These are phyloP conservation scores for Fulica atra DNA, from an alignment of 2,113 vertebrate species.

Conservation along the genomic window DNA sequence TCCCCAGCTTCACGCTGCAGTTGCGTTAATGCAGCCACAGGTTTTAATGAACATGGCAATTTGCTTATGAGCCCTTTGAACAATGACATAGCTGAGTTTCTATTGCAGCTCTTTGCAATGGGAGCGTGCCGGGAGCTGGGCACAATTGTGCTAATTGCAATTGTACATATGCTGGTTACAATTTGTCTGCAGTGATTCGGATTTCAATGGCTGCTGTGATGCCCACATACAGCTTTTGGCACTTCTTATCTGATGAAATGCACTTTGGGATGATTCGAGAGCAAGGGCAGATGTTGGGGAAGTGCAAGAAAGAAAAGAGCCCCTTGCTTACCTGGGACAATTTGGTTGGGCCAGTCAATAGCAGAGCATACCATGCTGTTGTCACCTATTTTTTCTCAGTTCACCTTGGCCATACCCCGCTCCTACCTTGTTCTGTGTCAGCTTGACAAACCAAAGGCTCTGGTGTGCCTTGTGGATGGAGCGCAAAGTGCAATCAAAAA, in stretches of 20 bases:
- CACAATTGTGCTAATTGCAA: background rate
- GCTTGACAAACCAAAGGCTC: background rate
- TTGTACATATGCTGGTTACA: background rate
- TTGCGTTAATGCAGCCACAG: background rate
- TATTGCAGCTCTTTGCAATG: background rate
- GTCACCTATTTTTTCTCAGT: background rate
- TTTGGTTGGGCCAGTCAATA: background rate
- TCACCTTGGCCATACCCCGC: background rate
- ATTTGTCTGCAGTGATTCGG: accelerated
- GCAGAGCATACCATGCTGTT: background rate
- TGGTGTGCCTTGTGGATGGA: background rate
- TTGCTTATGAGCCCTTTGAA: background rate
- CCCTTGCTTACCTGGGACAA: background rate
- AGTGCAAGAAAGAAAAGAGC: background rate
- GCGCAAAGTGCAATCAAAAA: background rate
- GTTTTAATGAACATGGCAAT: background rate
- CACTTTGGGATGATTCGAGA: background rate
- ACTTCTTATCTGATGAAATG: background rate
- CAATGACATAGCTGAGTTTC: background rate
- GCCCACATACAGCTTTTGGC: background rate
- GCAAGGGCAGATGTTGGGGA: background rate
- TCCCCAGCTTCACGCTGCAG: background rate
- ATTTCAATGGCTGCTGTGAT: background rate
- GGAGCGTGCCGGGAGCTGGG: background rate
- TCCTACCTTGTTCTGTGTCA: background rate